Evolutionary conservation across 2,113 vertebrate species (phyloP).

Genomic region (Thinocorus orbignyianus): DNA sequence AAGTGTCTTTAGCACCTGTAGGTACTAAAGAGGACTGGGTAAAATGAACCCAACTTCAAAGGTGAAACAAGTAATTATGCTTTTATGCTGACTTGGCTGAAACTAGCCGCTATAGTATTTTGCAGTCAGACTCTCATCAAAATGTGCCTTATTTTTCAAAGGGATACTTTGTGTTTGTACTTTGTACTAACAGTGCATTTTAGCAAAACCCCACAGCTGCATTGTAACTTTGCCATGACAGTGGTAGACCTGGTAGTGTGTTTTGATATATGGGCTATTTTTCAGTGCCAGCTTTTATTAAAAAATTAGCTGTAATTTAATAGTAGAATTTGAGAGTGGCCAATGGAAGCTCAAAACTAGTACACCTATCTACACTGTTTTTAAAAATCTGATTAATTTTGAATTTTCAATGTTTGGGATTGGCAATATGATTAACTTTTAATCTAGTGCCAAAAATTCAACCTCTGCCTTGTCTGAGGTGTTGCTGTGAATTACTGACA

Average conservation of each 20-base stretch:
- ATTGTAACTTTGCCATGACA: not conserved
- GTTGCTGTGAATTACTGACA: not conserved
- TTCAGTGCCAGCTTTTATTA: not conserved
- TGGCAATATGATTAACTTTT: not conserved
- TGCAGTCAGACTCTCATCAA: not conserved
- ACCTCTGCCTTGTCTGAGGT: not conserved
- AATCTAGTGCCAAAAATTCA: not conserved
- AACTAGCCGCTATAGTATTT: not conserved
- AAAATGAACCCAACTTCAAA: not conserved
- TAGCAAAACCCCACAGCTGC: not conserved
- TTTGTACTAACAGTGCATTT: not conserved
- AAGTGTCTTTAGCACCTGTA: not conserved
- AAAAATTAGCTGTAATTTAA: not conserved
- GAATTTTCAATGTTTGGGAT: not conserved
- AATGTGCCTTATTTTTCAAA: not conserved
- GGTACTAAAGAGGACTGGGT: not conserved
- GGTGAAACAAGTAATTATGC: not conserved
- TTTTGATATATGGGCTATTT: not conserved
- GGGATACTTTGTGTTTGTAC: not conserved
- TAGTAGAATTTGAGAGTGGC: not conserved
- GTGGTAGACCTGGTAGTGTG: rapidly evolving
- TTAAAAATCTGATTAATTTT: not conserved
- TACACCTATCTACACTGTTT: not conserved
- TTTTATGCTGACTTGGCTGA: not conserved
- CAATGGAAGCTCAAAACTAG: not conserved